A percentile compares a stretch with the other conserved stretches of the same genome.
phyloP scores from a whole-genome alignment of 2,888 invertebrate species.

The Spicauda simplicius region DNA sequence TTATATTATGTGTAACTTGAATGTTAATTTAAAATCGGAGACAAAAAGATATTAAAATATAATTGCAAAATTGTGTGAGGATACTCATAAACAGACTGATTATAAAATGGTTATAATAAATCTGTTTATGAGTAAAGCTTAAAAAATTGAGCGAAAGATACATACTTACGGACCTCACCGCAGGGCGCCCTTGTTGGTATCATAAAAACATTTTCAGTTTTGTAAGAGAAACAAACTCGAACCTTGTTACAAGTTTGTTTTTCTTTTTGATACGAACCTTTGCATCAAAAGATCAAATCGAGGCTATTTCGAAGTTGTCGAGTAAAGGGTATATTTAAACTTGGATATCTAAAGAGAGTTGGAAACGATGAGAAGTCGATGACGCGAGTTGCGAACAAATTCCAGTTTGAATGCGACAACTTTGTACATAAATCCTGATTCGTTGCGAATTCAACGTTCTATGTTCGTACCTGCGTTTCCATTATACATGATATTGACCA shows the following conservation, averaged over 20 bases:
- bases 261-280: conserved; percentile 15
- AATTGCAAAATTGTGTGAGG: too few relatives aligned
- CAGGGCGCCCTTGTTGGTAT: background rate
- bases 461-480: background rate
- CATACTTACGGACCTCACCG: too few relatives aligned
- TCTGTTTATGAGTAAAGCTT: too few relatives aligned
- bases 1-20: too few relatives aligned
- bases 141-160: too few relatives aligned
- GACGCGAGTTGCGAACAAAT: conserved; percentile 35
- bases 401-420: conserved; percentile 17
- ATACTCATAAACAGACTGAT: too few relatives aligned
- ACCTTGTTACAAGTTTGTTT: background rate
- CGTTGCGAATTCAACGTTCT: conserved; percentile 10
- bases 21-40: too few relatives aligned
- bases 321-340: conserved; percentile 27
- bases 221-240: background rate
- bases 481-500: background rate
- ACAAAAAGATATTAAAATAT: too few relatives aligned
- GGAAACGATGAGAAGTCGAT: conserved; percentile 33
- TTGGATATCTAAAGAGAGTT: conserved; percentile 28
- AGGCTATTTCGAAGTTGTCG: conserved; percentile 12
- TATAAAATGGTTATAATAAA: too few relatives aligned
- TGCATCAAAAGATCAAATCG: conserved; percentile 26
- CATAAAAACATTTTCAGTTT: background rate
- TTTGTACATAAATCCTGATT: conserved; percentile 19